These are phyloP conservation scores for Lingula anatina DNA, from an alignment of 2,888 invertebrate genomes.

Conservation along the genomic window DNA sequence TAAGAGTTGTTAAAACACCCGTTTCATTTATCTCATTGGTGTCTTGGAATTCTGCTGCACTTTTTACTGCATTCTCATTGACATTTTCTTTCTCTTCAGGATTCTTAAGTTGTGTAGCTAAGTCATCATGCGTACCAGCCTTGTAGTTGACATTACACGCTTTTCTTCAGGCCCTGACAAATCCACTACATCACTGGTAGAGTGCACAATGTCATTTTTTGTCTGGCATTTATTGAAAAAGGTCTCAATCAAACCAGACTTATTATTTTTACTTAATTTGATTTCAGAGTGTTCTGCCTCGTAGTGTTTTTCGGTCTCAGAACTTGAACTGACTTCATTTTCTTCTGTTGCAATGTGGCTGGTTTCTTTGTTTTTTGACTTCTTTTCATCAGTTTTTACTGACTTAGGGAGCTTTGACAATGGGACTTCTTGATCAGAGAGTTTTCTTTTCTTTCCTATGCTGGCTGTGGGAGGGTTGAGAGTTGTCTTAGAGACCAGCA, in stretches of 20 bases:
- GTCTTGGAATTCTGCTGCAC: slow-evolving; percentile 1
- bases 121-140: too few relatives aligned
- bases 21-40: too few relatives aligned
- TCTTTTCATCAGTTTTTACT: slow-evolving; percentile 8
- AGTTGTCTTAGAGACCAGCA: slow-evolving; percentile 9
- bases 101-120: too few relatives aligned
- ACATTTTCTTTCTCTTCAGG: background rate
- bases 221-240: too few relatives aligned
- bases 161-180: slow-evolving; percentile 15
- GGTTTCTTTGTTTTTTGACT: slow-evolving; percentile 4
- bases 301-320: slow-evolving; percentile 35
- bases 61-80: background rate
- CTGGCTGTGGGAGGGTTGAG: slow-evolving; percentile 4
- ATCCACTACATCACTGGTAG: slow-evolving; percentile 29
- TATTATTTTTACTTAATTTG: too few relatives aligned
- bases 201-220: slow-evolving; percentile 28
- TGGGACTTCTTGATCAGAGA: slow-evolving; percentile 15
- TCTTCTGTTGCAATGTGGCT: slow-evolving; percentile 10
- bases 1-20: too few relatives aligned
- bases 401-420: slow-evolving; percentile 14
- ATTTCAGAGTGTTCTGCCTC: too few relatives aligned
- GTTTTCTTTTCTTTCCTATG: slow-evolving; percentile 15
- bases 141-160: too few relatives aligned
- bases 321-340: slow-evolving; percentile 40
- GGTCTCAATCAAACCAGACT: too few relatives aligned